Conservation (phyloP, 2,797 vertebrate genomes). For the Acipenser ruthenus region DNA sequence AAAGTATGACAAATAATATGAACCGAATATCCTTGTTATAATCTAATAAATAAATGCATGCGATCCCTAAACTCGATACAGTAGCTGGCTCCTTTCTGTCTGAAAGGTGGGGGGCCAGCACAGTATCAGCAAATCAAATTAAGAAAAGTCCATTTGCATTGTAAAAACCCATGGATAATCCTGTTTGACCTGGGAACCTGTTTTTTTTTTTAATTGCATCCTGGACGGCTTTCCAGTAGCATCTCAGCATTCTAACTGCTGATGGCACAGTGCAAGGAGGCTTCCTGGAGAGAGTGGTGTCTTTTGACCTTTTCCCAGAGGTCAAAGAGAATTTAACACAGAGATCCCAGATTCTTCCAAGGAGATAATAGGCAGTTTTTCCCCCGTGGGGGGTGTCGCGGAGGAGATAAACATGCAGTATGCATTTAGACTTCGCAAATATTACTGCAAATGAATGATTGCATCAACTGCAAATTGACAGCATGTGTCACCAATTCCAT, state of each 20-base stretch:
- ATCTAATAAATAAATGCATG: too few relatives aligned
- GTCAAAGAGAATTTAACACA: conserved; percentile 70
- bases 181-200: conserved; percentile 22
- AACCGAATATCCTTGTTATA: too few relatives aligned
- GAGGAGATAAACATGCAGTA: conserved; percentile 57
- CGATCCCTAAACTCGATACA: conserved; percentile 3
- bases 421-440: conserved; percentile 18
- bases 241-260: conserved; percentile 21
- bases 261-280: conserved; percentile 21
- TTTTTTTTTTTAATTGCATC: conserved; percentile 23
- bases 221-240: conserved; percentile 32
- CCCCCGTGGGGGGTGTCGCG: conserved; percentile 63
- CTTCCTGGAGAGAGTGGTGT: conserved; percentile 47
- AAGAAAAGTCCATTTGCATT: conserved; percentile 45
- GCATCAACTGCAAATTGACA: conserved; percentile 39
- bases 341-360: conserved; percentile 70
- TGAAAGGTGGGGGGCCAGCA: conserved; percentile 18
- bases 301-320: conserved; percentile 55
- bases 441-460: conserved; percentile 44
- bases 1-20: too few relatives aligned
- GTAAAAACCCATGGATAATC: conserved; percentile 50
- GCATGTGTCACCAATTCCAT: conserved; percentile 37
- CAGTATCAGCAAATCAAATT: conserved; percentile 35
- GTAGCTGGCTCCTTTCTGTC: conserved; percentile 15
- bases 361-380: conserved; percentile 72